Conservation (phyloP, 2,888 invertebrate species). For the Torymus texanus region DNA sequence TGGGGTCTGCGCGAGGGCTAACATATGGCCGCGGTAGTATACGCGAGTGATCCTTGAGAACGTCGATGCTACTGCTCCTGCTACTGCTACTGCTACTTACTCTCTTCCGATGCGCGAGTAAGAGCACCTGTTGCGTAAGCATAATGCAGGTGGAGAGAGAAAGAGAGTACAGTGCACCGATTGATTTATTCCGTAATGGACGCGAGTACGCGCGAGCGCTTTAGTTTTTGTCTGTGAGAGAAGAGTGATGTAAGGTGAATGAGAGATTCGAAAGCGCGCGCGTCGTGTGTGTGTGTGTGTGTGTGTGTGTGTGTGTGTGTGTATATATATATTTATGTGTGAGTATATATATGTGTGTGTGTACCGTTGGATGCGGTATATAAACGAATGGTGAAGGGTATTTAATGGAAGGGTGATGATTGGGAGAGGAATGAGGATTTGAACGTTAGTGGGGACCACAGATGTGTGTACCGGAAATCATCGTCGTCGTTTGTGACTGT, state of each 20-base stretch:
- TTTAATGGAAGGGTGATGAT: too few species aligned
- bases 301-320: neutral
- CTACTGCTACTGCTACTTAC: too few species aligned
- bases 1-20: constrained; percentile 5
- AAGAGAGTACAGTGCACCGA: constrained; percentile 57
- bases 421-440: too few species aligned
- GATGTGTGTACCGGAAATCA: too few species aligned
- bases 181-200: constrained; percentile 67
- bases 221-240: neutral
- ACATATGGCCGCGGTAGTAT: constrained; percentile 1
- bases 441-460: too few species aligned
- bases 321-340: too few species aligned
- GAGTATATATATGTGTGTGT: neutral
- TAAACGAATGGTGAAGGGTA: too few species aligned
- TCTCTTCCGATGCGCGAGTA: constrained; percentile 21
- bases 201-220: constrained; percentile 43
- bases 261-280: constrained; percentile 33
- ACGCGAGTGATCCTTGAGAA: too few species aligned
- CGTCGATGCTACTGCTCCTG: neutral
- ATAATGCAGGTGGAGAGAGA: too few species aligned
- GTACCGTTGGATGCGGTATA: neutral
- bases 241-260: constrained; percentile 7
- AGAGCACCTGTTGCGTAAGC: constrained; percentile 65
- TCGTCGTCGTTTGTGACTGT: too few species aligned
- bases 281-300: neutral